A percentile compares a stretch with the other conserved stretches of the same genome.
phyloP scores from a whole-genome alignment of 1,140 invertebrate species.

The Trachelipus rathkii region DNA sequence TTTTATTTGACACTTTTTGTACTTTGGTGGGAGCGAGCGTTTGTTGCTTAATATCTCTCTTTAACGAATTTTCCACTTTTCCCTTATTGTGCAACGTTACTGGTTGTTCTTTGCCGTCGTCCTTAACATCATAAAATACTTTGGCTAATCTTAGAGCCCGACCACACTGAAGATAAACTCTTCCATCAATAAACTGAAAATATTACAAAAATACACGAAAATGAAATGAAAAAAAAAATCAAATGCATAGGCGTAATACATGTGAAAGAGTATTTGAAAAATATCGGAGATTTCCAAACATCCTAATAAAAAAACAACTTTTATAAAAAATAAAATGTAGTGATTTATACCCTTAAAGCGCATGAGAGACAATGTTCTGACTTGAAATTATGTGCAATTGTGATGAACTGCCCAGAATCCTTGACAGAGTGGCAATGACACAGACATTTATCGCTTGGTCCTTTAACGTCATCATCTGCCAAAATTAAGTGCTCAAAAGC shows the following conservation, averaged over 20 bases:
- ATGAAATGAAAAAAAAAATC: not conserved
- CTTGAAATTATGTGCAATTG: not conserved
- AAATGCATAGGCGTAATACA: not conserved
- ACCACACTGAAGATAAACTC: not conserved
- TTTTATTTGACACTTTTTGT: no score
- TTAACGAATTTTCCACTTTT: no score
- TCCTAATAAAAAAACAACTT: no score
- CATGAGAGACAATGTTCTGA: constrained; percentile 1
- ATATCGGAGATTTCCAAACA: no score
- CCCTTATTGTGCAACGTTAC: no score
- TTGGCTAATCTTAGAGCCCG: not conserved
- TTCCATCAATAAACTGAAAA: not conserved
- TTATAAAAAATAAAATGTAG: no score
- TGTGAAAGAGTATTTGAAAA: no score
- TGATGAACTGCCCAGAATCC: not conserved
- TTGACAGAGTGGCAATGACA: not conserved
- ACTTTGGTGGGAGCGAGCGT: no score
- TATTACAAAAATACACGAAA: not conserved
- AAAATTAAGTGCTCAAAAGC: not conserved
- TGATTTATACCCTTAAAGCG: not conserved
- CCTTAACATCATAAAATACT: not conserved
- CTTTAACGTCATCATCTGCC: not conserved
- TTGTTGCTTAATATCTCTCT: no score
- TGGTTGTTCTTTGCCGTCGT: not conserved
- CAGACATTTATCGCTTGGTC: not conserved